A percentile compares a stretch with the other conserved stretches of the same genome.
Evolutionary conservation across 2,888 invertebrate species (phyloP).

Genomic region (Syrphus vitripennis): DNA sequence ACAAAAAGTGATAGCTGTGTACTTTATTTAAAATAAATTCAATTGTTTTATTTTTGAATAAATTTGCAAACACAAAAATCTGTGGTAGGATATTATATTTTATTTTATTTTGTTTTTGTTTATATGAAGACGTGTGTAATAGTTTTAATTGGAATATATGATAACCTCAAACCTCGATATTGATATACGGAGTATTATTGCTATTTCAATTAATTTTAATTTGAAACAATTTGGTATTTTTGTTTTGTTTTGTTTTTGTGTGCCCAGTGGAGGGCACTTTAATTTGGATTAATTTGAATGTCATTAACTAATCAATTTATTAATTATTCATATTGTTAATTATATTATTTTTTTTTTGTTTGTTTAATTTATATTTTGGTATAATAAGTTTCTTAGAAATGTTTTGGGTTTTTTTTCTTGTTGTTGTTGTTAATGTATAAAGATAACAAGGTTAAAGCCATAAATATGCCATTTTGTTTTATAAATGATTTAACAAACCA

Average conservation of each 20-base stretch:
- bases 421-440: background rate
- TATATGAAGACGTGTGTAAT: background rate
- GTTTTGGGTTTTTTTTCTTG: background rate
- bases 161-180: background rate
- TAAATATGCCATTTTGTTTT: background rate
- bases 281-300: slow-evolving; percentile 2
- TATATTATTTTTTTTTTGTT: no score
- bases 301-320: background rate
- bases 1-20: background rate
- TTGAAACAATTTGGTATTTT: no score
- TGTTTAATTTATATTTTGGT: no score
- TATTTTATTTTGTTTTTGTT: background rate
- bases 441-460: background rate
- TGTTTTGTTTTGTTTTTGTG: no score
- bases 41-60: slow-evolving; percentile 6
- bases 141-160: background rate
- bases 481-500: background rate
- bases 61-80: background rate
- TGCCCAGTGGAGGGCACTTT: background rate
- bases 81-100: background rate
- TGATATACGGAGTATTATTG: background rate
- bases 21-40: background rate
- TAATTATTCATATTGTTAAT: background rate
- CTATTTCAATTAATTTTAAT: background rate
- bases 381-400: background rate